A percentile compares a stretch with the other conserved stretches of the same genome.
phyloP scores from a whole-genome alignment of 2,888 invertebrate species.

The Machimus rusticus region DNA sequence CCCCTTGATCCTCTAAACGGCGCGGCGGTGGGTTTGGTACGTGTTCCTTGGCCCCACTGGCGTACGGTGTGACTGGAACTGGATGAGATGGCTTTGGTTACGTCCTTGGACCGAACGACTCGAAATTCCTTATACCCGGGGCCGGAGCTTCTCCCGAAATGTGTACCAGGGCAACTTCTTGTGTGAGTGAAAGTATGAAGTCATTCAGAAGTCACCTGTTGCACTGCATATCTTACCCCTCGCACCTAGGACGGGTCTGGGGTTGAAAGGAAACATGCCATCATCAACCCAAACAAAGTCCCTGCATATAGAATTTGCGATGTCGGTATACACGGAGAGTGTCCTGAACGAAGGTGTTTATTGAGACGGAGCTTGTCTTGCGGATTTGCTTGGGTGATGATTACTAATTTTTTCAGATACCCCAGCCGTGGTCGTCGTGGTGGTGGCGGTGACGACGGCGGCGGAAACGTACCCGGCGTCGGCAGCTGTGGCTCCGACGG shows the following conservation, averaged over 20 bases:
- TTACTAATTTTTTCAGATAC: conserved; percentile 40
- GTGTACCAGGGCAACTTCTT: conserved; percentile 40
- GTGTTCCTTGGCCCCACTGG: conserved; percentile 19
- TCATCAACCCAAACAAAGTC: conserved; percentile 42
- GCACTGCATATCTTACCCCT: conserved; percentile 44
- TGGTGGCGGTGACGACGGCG: too few species aligned
- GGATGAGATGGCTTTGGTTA: conserved; percentile 43
- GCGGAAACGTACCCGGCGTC: neutral
- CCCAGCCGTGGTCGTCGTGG: neutral
- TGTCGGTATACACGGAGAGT: neutral
- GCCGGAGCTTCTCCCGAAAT: conserved; percentile 18
- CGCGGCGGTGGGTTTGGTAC: conserved; percentile 17
- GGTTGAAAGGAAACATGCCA: conserved; percentile 37
- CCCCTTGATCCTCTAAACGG: conserved; percentile 31
- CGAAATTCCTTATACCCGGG: conserved; percentile 41
- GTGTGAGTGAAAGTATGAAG: conserved; percentile 43
- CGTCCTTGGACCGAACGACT: conserved; percentile 42
- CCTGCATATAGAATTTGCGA: conserved; percentile 31
- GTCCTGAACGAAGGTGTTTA: conserved; percentile 42
- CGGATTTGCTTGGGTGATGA: conserved; percentile 40
- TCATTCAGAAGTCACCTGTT: conserved; percentile 49
- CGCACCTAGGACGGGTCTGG: neutral
- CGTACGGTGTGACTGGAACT: conserved; percentile 25
- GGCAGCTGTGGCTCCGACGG: neutral
- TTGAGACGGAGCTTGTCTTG: conserved; percentile 35